These are phyloP conservation scores for Catamblyrhynchus diadema DNA, from an alignment of 2,797 vertebrate genomes.

Conservation along the genomic window DNA sequence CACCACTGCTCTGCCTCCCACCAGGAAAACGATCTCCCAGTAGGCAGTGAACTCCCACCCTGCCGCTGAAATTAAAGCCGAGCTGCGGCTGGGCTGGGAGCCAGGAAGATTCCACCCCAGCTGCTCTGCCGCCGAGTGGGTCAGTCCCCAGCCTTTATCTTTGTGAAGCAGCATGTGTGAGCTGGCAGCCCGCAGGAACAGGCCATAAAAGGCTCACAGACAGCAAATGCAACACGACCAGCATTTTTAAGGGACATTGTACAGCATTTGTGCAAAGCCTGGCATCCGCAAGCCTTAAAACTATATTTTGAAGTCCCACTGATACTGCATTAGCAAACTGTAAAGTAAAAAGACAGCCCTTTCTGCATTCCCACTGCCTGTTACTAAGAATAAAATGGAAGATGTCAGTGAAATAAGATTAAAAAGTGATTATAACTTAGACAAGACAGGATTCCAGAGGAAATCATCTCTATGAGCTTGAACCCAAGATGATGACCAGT, in stretches of 20 bases:
- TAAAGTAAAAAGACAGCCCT: background rate
- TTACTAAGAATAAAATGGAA: background rate
- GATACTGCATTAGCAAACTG: fast-evolving
- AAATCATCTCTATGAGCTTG: background rate
- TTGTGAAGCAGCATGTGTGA: background rate
- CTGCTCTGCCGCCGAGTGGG: background rate
- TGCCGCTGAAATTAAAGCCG: background rate
- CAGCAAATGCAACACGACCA: fast-evolving
- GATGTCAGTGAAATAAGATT: background rate
- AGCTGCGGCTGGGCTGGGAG: background rate
- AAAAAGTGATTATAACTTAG: background rate
- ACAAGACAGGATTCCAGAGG: background rate
- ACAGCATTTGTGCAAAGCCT: background rate
- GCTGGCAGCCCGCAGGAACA: background rate
- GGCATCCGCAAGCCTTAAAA: background rate
- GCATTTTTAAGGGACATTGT: background rate
- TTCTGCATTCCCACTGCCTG: background rate
- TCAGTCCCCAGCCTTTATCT: slow-evolving; percentile 33
- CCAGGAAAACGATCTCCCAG: background rate
- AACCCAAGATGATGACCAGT: background rate
- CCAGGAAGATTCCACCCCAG: slow-evolving; percentile 36
- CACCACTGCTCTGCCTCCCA: background rate
- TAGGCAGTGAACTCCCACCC: background rate
- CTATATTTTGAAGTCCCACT: background rate
- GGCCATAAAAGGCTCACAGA: background rate